Evolutionary conservation across 2,797 vertebrate species (phyloP), one percentile per base, ranked within the genome.

Genomic region (Antennarius maculatus): DNA sequence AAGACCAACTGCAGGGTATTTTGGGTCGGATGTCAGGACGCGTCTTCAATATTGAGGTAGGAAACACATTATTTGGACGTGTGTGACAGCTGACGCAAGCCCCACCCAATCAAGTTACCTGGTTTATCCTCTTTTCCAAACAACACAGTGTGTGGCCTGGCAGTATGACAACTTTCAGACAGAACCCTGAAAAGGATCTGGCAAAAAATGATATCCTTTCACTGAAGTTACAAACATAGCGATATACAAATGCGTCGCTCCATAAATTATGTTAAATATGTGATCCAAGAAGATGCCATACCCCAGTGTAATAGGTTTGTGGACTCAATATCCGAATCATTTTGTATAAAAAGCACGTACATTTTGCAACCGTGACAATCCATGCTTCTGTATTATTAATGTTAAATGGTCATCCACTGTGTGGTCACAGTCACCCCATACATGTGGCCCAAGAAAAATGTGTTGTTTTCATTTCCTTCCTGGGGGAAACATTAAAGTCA

Each of bases 401-500:
- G 5, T 41, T 69, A 39, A 58, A 23, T 9, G 23, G 23, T 23
- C 23, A 23, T 23, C 2, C 23, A 23, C 23, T 23, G 23, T 23
- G 23, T 23, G 23, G 23, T 23, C 23, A 23, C 23, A 23, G 23
- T 23, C 23, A 23, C 23, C 23, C 41, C 41, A 42, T 14, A 14
- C 41, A 42, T 27, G 56, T 64, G 57, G 62, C 61, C n/a, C 47
- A 41, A 63, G 55, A n/a, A 7, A 54, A 66, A 62, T 31, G 4
- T 49, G 23, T 51, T 29, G 16, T 74, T 39, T 49, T 45, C n/a
- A 13, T 48, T 47, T 23, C 17, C 17, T 53, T 34, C 43, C 58
- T 42, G 54, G 47, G 37, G 45, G 46, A 72, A 62, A 45, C 46
- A 71, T 75, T 63, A 62, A 71, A 85, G 53, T 76, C 58, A 55